phyloP scores from a whole-genome alignment of 2,113 vertebrate genomes.

The Brienomyrus longianalis region DNA sequence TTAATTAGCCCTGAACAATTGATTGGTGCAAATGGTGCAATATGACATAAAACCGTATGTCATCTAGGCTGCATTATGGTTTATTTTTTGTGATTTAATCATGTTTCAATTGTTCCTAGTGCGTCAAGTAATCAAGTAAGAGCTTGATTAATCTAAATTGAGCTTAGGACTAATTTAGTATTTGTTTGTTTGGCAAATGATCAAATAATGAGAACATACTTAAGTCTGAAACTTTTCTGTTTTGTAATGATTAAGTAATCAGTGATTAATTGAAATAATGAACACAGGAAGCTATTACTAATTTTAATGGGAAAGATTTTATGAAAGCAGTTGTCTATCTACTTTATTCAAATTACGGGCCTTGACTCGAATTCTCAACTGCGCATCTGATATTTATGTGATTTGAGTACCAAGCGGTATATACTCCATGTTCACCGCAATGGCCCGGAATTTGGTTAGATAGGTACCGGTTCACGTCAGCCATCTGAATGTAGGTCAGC shows the following conservation, averaged over 20 bases:
- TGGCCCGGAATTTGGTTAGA: slow-evolving; percentile 1
- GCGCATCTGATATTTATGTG: background rate
- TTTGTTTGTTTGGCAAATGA: slow-evolving; percentile 8
- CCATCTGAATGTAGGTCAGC: slow-evolving; percentile 24
- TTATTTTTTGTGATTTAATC: background rate
- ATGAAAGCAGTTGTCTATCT: background rate
- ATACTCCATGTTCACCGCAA: background rate
- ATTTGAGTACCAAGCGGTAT: background rate
- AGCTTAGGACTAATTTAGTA: slow-evolving; percentile 2
- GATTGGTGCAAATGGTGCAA: background rate
- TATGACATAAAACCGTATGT: background rate
- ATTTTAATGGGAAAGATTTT: background rate
- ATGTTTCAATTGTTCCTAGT: background rate
- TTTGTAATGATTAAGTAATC: background rate
- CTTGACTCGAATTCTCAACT: background rate
- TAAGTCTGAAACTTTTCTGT: background rate
- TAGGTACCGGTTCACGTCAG: slow-evolving; percentile 48
- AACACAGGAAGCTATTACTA: background rate
- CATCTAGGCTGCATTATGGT: background rate
- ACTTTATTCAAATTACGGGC: background rate
- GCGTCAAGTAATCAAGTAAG: slow-evolving; percentile 3
- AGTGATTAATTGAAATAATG: slow-evolving; percentile 10
- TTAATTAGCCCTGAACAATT: background rate
- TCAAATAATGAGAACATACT: background rate
- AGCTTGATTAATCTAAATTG: slow-evolving; percentile 8